These are phyloP conservation scores for Saccostrea echinata DNA, from an alignment of 1,140 invertebrate species.

Conservation along the genomic window DNA sequence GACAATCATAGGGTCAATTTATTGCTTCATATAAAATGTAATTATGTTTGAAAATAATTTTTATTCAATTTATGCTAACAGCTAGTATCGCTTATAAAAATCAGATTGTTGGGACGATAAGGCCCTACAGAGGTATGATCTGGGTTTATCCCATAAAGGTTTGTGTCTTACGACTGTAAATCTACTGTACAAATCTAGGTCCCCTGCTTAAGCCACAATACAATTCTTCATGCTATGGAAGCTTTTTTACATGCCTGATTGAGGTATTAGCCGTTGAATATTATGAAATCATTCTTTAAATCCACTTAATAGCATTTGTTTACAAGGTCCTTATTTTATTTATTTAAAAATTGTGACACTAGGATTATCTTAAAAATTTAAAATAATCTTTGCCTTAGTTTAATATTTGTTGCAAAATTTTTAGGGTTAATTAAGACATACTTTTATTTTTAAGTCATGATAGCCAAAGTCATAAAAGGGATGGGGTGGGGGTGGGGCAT, in stretches of 20 bases:
- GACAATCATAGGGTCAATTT: slow-evolving; percentile 32
- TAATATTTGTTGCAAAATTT: not conserved
- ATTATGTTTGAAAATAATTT: slow-evolving; percentile 37
- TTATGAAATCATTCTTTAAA: slow-evolving; percentile 24
- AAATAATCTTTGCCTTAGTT: not conserved
- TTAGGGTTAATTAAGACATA: not conserved
- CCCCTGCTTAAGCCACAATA: slow-evolving; percentile 27
- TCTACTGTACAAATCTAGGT: slow-evolving; percentile 33
- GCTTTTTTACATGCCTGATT: slow-evolving; percentile 7
- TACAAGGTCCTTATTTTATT: not conserved
- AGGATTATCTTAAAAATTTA: not conserved
- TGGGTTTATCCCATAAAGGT: slow-evolving; percentile 23
- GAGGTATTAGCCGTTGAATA: not conserved
- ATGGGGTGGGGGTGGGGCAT: too few relatives aligned
- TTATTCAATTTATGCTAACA: slow-evolving; percentile 16
- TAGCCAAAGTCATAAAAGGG: too few relatives aligned
- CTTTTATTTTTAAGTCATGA: too few relatives aligned
- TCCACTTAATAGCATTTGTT: slow-evolving; percentile 12
- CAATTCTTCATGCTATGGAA: slow-evolving; percentile 16
- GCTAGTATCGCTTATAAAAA: slow-evolving; percentile 25
- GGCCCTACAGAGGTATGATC: slow-evolving; percentile 7
- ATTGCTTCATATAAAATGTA: slow-evolving; percentile 38
- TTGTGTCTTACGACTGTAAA: slow-evolving; percentile 6
- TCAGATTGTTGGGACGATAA: slow-evolving; percentile 9
- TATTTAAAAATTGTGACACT: not conserved